Evolutionary conservation across 2,888 invertebrate species (phyloP), one percentile per base, ranked within the genome.

Genomic region (Nomada goodeniana): DNA sequence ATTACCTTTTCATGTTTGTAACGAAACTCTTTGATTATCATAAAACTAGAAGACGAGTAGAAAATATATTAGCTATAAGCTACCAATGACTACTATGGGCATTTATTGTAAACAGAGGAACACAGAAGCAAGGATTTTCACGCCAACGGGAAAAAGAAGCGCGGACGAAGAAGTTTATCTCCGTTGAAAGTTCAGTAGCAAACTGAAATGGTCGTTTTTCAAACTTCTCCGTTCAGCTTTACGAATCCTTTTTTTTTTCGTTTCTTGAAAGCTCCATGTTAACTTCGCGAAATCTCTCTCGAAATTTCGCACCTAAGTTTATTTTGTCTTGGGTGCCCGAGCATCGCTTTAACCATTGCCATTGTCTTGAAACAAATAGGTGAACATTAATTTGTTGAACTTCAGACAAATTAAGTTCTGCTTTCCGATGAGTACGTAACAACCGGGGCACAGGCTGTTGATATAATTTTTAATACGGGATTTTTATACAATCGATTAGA

Each of bases 161-260:
- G 29, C 15, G 44, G 15, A 47, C 10, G 44, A 36, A 64, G 15
- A 50, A 68, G 61, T 68, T 42, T 18, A 42, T 23, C 72, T 57
- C 44, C 20, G 23, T 4, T 61, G 11, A 59, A 80, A 80, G 72
- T 80, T 80, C 52, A 4, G 44, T 2, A 55, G 26, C 60, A 57
- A 63, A 52, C 52, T 72, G 67, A 68, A 72, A 57, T n/a, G 52
- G 23, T 63, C 80, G 80, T 80, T 80, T 26, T 80, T 68, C 72
- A 63, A 72, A 72, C 68, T 72, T 63, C 15, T n/a, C 52, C 26
- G 61, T 57, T 68, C 42, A 57, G 55, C 72, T 67, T 44, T 36
- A 36, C 23, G 23, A 65, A 47, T 60, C 13, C 2, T 20, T 1
- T n/a, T 57, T 55, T 65, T 52, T 47, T 20, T 26, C 23, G 23